Base-by-base conservation (phyloP, 2,113 vertebrate genomes). In the Carlito syrichta region DNA sequence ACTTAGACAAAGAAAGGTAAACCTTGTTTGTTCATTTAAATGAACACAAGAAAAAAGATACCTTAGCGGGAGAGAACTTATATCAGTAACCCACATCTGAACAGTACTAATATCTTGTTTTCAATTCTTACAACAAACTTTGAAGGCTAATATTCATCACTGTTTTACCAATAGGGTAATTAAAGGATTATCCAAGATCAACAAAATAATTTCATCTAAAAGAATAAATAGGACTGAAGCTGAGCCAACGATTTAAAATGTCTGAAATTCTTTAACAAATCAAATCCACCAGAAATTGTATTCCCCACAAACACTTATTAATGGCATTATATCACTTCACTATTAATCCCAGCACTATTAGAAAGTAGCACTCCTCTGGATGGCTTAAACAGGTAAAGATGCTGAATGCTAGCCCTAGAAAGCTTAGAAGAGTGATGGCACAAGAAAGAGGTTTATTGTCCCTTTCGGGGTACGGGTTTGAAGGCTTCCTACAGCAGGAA, bases 401-500 rank as follows among this genome's bases (percentile, higher is more conserved):
- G 23, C 43, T 54, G 20, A n/a, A 48, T 35, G 5, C 30, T 14
- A 58, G 74, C 68, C 45, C 38, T 35, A 60, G 40, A 25, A 58
- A 81, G 38, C 85, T 48, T 68, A 3, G 35, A 38, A 8, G 20
- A 2, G 22, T 23, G 35, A 38, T 56, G 62, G 73, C 89, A 89
- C 69, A 54, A 2, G 14, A 62, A 85, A 16, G 62, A 69, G 5
- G 6, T 68, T 48, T 93, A 14, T 16, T 91, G 56, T 77, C 68
- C 50, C 74, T 45, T 92, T 54, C 8, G 68, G 45, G 11, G 32
- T 68, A 76, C 10, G 69, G 19, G 11, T 43, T 43, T 58, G 50
- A 79, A 94, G 93, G 73, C 45, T 71, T 45, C 56, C 52, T 60
- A 79, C n/a, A 96, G n/a, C 48, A 85, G 74, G 19, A 96, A 56